Evolutionary conservation across 2,113 vertebrate genomes (phyloP).

Genomic region (Paedocypris sp.): DNA sequence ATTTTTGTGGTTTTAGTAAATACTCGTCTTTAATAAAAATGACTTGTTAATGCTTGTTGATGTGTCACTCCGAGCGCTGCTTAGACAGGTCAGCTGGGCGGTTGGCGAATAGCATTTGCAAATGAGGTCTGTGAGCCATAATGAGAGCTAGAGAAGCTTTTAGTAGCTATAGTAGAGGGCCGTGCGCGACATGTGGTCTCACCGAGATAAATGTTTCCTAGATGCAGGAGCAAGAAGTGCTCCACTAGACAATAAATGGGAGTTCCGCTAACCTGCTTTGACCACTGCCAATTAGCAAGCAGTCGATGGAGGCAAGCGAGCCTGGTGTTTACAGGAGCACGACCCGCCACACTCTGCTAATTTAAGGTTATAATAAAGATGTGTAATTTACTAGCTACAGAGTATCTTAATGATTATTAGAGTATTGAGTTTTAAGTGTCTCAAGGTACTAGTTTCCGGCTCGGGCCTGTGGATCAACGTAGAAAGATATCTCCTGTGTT

Average conservation of each 20-base stretch:
- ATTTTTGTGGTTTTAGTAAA: no score
- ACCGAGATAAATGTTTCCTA: neutral
- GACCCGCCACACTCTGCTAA: neutral
- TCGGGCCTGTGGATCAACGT: neutral
- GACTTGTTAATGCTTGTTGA: slow-evolving; percentile 35
- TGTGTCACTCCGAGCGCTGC: slow-evolving; percentile 11
- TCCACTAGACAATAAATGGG: neutral
- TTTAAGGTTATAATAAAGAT: slow-evolving; percentile 9
- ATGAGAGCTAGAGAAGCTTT: slow-evolving; percentile 26
- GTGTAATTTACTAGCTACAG: slow-evolving; percentile 7
- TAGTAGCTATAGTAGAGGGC: slow-evolving; percentile 1
- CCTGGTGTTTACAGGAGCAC: neutral
- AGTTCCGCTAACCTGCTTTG: neutral
- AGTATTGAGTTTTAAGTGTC: slow-evolving; percentile 3
- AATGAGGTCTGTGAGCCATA: slow-evolving; percentile 5
- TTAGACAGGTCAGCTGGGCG: neutral
- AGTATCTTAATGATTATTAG: slow-evolving; percentile 12
- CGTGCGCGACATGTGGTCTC: neutral
- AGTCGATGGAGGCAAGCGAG: neutral
- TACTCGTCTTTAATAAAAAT: slow-evolving; percentile 23
- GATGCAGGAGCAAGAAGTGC: no score
- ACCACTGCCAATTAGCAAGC: slow-evolving; percentile 1
- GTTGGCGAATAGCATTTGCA: slow-evolving; percentile 2
- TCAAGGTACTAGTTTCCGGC: neutral
- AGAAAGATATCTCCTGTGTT: neutral